These are phyloP conservation scores for Hetaerina titia DNA, from an alignment of 2,888 invertebrate species.

Conservation along the genomic window DNA sequence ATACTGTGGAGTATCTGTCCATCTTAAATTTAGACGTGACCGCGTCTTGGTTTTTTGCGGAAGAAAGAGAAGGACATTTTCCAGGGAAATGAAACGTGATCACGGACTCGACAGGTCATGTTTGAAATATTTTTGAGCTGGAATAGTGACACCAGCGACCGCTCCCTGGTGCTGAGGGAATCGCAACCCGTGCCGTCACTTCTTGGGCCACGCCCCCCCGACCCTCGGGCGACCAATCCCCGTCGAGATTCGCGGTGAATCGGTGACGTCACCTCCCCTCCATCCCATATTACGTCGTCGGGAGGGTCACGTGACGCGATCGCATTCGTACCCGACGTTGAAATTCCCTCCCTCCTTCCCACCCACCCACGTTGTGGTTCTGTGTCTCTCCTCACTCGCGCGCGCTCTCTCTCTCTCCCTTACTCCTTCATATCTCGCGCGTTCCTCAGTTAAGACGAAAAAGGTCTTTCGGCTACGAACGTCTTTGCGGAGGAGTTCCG, in stretches of 20 bases:
- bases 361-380: too few relatives aligned
- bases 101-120: not conserved
- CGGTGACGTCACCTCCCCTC: conserved; percentile 27
- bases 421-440: not conserved
- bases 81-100: not conserved
- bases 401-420: not conserved
- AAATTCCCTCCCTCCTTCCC: not conserved
- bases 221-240: not conserved
- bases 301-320: not conserved
- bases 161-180: not conserved
- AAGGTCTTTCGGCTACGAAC: not conserved
- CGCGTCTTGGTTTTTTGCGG: not conserved
- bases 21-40: not conserved
- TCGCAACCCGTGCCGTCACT: not conserved
- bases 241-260: too few relatives aligned
- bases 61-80: not conserved
- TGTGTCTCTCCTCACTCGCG: not conserved
- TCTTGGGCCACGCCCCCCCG: not conserved
- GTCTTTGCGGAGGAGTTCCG: not conserved
- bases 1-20: not conserved
- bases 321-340: not conserved
- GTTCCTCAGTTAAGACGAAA: conserved; percentile 3
- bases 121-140: conserved; percentile 1
- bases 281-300: not conserved
- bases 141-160: not conserved